A percentile compares a stretch with the other conserved stretches of the same genome.
These are phyloP conservation scores for Tortricodes alternella DNA, from an alignment of 2,888 invertebrate genomes.

Conservation along the genomic window DNA sequence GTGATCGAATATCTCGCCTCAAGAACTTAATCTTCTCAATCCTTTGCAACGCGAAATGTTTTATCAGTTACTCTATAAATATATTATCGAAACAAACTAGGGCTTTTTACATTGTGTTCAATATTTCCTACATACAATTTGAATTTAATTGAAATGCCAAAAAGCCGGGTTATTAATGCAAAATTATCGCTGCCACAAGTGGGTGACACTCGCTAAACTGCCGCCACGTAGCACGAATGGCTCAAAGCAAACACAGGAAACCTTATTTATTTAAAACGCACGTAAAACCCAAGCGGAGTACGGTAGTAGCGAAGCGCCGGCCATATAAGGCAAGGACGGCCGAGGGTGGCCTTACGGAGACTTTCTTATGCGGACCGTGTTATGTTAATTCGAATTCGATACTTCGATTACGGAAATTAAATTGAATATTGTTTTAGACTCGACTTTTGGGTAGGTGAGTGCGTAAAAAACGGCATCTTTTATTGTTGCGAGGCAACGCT, in stretches of 20 bases:
- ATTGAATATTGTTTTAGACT: constrained; percentile 4
- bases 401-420: constrained; percentile 24
- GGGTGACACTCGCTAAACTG: not conserved
- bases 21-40: too few species aligned
- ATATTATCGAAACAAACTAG: not conserved
- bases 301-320: constrained; percentile 45
- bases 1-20: too few species aligned
- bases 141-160: not conserved
- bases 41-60: too few species aligned
- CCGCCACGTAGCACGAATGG: not conserved
- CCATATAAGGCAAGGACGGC: constrained; percentile 71
- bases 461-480: too few species aligned
- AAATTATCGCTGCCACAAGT: too few species aligned
- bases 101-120: too few species aligned
- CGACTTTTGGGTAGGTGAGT: too few species aligned
- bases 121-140: not conserved
- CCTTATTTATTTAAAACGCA: constrained; percentile 9
- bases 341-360: constrained; percentile 42
- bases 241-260: constrained; percentile 7
- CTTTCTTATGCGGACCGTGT: constrained; percentile 36
- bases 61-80: not conserved
- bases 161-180: too few species aligned
- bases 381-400: constrained; percentile 22
- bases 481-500: too few species aligned
- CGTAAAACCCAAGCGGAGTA: constrained; percentile 9